Conservation (phyloP, 2,797 vertebrate genomes). For the Alauda arvensis region DNA sequence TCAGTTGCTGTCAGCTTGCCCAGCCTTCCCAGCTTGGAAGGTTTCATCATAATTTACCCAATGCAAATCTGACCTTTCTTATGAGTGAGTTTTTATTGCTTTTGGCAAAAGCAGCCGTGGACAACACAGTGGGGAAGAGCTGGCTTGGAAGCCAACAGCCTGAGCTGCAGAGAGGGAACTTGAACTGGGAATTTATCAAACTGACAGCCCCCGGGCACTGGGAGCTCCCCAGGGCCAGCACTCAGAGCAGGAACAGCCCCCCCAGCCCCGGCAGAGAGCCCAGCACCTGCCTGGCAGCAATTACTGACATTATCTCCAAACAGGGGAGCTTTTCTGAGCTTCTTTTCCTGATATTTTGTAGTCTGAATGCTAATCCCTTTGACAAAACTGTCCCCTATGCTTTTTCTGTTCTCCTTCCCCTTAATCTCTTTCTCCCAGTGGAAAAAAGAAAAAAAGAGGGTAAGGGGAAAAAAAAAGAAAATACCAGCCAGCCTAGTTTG, state of each 20-base stretch:
- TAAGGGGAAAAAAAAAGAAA: neutral
- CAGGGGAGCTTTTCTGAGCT: slow-evolving; percentile 63
- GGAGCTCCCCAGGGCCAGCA: slow-evolving; percentile 17
- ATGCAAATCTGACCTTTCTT: slow-evolving; percentile 65
- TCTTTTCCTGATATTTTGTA: slow-evolving; percentile 72
- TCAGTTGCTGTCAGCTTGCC: neutral
- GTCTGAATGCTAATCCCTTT: slow-evolving; percentile 78
- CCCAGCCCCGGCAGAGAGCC: slow-evolving; percentile 15
- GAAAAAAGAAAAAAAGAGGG: slow-evolving; percentile 21
- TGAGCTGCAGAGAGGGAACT: slow-evolving; percentile 28
- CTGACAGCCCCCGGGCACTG: slow-evolving; percentile 52
- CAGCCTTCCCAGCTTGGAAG: slow-evolving; percentile 37
- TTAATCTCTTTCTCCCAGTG: slow-evolving; percentile 69
- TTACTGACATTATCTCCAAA: slow-evolving; percentile 74
- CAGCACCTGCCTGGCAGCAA: slow-evolving; percentile 78
- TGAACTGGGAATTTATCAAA: slow-evolving; percentile 59
- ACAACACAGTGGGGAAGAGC: slow-evolving; percentile 19
- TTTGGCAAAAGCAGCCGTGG: slow-evolving; percentile 62
- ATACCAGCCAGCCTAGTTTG: slow-evolving; percentile 73
- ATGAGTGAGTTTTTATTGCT: slow-evolving; percentile 63
- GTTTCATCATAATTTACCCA: slow-evolving; percentile 49
- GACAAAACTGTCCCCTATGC: slow-evolving; percentile 75
- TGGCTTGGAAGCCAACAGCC: slow-evolving; percentile 43
- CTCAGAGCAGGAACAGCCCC: slow-evolving; percentile 50
- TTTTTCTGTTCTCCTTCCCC: neutral